Evolutionary conservation across 2,888 invertebrate species (phyloP), one percentile per base, ranked within the genome.

Genomic region (Andrena marginata): DNA sequence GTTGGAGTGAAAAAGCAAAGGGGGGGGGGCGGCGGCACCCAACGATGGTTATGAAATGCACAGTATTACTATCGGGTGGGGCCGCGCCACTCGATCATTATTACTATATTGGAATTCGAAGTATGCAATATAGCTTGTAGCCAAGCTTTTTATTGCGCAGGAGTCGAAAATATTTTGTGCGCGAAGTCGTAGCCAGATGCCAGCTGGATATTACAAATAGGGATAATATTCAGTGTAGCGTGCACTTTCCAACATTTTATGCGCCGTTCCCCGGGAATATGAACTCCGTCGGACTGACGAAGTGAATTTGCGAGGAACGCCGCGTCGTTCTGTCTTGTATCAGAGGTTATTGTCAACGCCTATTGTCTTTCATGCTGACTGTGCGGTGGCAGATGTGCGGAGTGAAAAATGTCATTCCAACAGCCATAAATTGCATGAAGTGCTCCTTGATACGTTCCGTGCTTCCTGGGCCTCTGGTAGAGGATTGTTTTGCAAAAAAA

Each of bases 51-150:
- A 81, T 49, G 59, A 81, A 79, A 85, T 78, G 51, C 64, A 16
- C 62, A 23, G 72, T 26, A 80, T 69, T 72, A 72, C 67, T 59
- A 56, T n/a, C 20, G 42, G 13, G 2, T 35, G 56, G n/a, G 70
- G 54, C 31, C 56, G 70, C 49, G 48, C 16, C 16, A 13, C 63
- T 60, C 65, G 60, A 84, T 79, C 80, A 77, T 74, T 82, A 72
- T 85, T 83, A 70, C 71, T 64, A 8, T 65, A 83, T 75, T 35
- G 74, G 77, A 77, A 80, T 83, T 49, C 63, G n/a, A 63, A 62
- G 54, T 59, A 51, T 75, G 68, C 72, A 63, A 68, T 67, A 64
- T 29, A 63, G 31, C 20, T 42, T 16, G 42, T 16, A 13, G n/a
- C 16, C 54, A 16, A 7, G 49, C 59, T 42, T 35, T 42, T 42